A percentile compares a stretch with the other conserved stretches of the same genome.
Conservation (phyloP, 1,140 invertebrate species). For the Aphis gossypii region DNA sequence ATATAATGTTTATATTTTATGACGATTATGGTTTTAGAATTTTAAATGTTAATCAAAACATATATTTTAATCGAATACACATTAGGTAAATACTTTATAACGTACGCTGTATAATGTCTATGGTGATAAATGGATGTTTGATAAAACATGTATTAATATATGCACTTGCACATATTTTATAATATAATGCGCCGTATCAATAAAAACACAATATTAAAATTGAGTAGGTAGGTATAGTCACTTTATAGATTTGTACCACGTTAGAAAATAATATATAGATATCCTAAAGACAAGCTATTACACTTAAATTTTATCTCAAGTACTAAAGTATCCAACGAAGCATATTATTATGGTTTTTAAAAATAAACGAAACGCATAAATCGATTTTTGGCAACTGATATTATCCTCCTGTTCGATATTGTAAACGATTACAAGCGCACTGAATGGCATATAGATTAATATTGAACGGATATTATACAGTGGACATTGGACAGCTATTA, state of each 20-base stretch:
- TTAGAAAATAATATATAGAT: neutral
- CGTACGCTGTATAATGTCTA: neutral
- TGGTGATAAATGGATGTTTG: neutral
- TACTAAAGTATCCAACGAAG: neutral
- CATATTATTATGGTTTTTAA: neutral
- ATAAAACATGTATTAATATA: neutral
- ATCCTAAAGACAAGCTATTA: neutral
- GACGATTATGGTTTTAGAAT: neutral
- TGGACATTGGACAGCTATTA: neutral
- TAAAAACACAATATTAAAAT: neutral
- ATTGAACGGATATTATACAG: neutral
- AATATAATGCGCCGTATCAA: neutral
- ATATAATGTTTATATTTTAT: neutral
- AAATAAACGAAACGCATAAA: neutral
- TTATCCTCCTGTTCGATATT: neutral
- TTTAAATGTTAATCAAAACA: neutral
- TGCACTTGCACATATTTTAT: neutral
- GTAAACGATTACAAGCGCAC: neutral
- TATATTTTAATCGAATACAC: neutral
- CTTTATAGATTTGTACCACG: neutral
- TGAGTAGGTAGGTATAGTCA: neutral
- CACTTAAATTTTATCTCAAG: neutral
- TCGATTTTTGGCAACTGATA: neutral
- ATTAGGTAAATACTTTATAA: neutral
- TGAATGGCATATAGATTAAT: neutral